Evolutionary conservation across 1,140 invertebrate genomes (phyloP), one percentile per base, ranked within the genome.

Genomic region (Oryctes rhinoceros): DNA sequence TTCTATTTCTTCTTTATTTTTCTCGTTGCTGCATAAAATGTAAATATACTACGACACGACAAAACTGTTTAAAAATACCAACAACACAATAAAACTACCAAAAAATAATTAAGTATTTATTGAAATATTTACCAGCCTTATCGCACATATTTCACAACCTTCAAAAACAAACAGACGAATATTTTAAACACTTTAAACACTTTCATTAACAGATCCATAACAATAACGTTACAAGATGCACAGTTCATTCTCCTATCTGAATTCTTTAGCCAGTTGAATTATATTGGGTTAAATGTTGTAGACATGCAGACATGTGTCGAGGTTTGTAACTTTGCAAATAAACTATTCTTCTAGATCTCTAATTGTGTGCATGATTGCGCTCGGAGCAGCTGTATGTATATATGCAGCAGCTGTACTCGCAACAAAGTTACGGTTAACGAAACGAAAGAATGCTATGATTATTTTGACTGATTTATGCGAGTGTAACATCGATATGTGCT

Each of bases 331-430:
- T 10, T 59, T 59, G 53, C 53, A 18, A 59, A 59, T 59, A 59
- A 59, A 59, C 53, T 15, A 59, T 59, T 59, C n/a, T 59, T 59
- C 4, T 59, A 18, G 15, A 59, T 5, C 4, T 15, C n/a, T 18
- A 59, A 59, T 59, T 59, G 53, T 59, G 53, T n/a, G 53, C 53
- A 59, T 18, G 53, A n/a, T 59, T 59, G 15, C 13, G 18, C 10
- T 15, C 53, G 18, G 53, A 59, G 53, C 53, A 59, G 53, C 53
- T 59, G 53, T 59, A 59, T 59, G 53, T 59, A 59, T 15, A 59
- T n/a, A n/a, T n/a, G n/a, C 18, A 59, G 53, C 53, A 59, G 53
- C 53, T 59, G 53, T 59, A 59, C 53, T n/a, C 15, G 53, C 53
- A 59, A 59, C 18, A 59, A 59, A 59, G 15, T 59, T 59, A 59